Conservation (phyloP, 1,140 invertebrate genomes). For the Drosophila carrolli region DNA sequence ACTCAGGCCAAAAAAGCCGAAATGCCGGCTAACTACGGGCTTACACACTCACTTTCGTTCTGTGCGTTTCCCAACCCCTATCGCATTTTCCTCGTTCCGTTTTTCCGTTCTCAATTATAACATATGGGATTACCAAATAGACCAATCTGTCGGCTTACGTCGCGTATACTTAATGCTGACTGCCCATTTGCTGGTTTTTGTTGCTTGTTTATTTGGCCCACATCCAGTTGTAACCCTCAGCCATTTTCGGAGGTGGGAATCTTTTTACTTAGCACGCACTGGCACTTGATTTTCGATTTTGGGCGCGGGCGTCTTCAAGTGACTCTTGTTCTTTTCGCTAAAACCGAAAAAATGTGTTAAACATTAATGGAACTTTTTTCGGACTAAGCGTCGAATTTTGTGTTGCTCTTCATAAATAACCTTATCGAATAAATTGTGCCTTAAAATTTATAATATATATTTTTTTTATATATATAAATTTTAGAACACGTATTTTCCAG, state of each 20-base stretch:
- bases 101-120: not conserved
- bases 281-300: slow-evolving; percentile 52
- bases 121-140: slow-evolving; percentile 24
- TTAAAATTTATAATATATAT: too few relatives aligned
- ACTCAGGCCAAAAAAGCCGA: slow-evolving; percentile 32
- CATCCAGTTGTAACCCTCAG: slow-evolving; percentile 25
- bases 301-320: slow-evolving; percentile 56
- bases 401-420: slow-evolving; percentile 8
- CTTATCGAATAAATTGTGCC: too few relatives aligned
- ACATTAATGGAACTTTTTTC: not conserved
- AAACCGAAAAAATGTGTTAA: slow-evolving; percentile 30
- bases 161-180: slow-evolving; percentile 58
- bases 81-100: slow-evolving; percentile 10
- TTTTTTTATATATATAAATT: too few relatives aligned
- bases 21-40: slow-evolving; percentile 11
- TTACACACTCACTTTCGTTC: slow-evolving; percentile 59
- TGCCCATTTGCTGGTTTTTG: slow-evolving; percentile 25
- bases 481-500: too few relatives aligned
- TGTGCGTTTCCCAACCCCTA: slow-evolving; percentile 4
- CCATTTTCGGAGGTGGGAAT: slow-evolving; percentile 46
- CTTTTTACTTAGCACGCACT: slow-evolving; percentile 63
- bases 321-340: slow-evolving; percentile 26
- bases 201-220: slow-evolving; percentile 47
- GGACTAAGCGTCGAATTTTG: slow-evolving; percentile 1
- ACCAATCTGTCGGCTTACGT: slow-evolving; percentile 40